A percentile compares a stretch with the other conserved stretches of the same genome.
Conservation (phyloP, 2,113 vertebrate species). For the Oxyruncus cristatus region DNA sequence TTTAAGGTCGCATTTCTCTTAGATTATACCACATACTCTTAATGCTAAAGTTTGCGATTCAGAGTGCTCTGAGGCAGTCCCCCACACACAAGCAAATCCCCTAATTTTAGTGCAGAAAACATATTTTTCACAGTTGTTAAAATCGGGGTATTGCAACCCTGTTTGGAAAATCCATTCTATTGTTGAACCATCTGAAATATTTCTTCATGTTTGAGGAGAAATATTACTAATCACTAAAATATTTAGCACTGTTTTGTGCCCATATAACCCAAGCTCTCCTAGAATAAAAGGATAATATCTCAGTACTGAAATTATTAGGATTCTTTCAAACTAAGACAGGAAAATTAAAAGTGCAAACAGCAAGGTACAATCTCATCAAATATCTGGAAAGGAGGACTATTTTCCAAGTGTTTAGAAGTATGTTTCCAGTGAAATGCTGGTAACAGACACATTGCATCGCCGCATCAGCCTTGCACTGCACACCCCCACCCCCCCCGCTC, state of each 20-base stretch:
- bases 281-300: neutral
- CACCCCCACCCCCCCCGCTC: neutral
- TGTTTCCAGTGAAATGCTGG: neutral
- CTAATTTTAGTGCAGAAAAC: neutral
- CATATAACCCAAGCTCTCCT: neutral
- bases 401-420: neutral
- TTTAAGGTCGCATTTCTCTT: neutral
- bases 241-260: constrained; percentile 8
- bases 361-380: neutral
- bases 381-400: neutral
- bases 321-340: neutral
- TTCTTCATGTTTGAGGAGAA: neutral
- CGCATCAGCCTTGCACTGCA: neutral
- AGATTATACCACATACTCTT: neutral
- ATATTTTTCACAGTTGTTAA: constrained; percentile 39
- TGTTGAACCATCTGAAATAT: constrained; percentile 38
- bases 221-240: constrained; percentile 21
- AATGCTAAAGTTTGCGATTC: neutral
- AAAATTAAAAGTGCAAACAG: neutral
- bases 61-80: neutral
- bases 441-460: neutral
- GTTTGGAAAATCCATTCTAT: constrained; percentile 5
- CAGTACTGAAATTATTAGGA: neutral
- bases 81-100: neutral
- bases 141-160: neutral